Evolutionary conservation across 2,113 vertebrate genomes (phyloP), one percentile per base, ranked within the genome.

Genomic region (Xenotilapia caudafasciata): DNA sequence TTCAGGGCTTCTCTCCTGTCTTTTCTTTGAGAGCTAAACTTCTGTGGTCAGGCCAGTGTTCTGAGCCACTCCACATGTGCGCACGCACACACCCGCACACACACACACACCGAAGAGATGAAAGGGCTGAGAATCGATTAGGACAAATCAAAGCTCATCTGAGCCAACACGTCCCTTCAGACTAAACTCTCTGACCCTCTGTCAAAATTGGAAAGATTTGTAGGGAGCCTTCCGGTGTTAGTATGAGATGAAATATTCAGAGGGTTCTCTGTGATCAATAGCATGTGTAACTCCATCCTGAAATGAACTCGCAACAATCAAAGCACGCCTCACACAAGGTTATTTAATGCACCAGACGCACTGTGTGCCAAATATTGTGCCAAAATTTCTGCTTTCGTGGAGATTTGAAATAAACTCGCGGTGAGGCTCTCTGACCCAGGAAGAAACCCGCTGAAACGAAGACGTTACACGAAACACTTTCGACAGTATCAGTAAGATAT

Each of bases 81-180:
- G 35, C 70, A 82, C 84, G n/a, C 19, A 58, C 55, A 68, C 14
- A 68, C 68, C 42, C 58, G 28, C 82, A 73, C 90, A 21, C 84
- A 54, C 90, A n/a, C 84, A 55, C 58, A 65, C 62, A 33, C 28
- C 15, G n/a, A 47, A 21, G 62, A 95, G 94, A 96, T 94, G 93
- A 96, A 96, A 96, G 94, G 73, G 85, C 90, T 81, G 89, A 38
- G 91, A 90, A 94, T 94, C 89, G 89, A 95, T 95, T 85, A 93
- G 83, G 92, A 94, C 92, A 86, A 93, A 95, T 95, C 93, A 94
- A 95, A 94, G 92, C 92, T 91, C 58, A 92, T 92, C 89, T 93
- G 91, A 94, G 91, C 89, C 88, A 89, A 93, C 93, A 81, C 54
- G 83, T 94, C 91, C 92, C 92, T 90, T 94, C 93, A 86, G 94